Evolutionary conservation across 2,797 vertebrate species (phyloP), one percentile per base, ranked within the genome.

Genomic region (Oreochromis mossambicus): DNA sequence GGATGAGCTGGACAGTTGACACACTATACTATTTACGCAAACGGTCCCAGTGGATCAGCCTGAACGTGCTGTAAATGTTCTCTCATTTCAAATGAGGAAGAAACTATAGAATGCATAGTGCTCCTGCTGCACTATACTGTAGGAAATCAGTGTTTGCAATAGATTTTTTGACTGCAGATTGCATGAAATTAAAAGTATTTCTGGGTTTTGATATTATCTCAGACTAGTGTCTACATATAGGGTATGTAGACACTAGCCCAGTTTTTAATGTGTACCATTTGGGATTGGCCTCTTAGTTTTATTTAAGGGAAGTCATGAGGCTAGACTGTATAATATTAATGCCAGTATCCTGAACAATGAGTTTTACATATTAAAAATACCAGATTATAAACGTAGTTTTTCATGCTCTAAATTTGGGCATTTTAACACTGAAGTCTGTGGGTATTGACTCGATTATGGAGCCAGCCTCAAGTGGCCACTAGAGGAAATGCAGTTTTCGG

Each of bases 1-100:
- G 89, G 89, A 83, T 3, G 61, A 51, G 70, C 50, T 29, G 84
- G 85, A 82, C 81, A 83, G 81, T 80, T 88, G 88, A 91, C 82
- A 88, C 85, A 90, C 56, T 90, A 83, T 36, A 80, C 54, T 81
- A 87, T 87, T 84, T 81, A 84, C 19, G 1, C 13, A 78, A 56
- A 66, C 8, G 3, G 43, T 91, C 89, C 88, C 89, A 5, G 48
- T 14, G 61, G 89, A 80, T 54, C 46, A 3, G 32, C 26, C 21
- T 38, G 41, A 56, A 83, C 70, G 5, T 52, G 58, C 66, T 79
- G 24, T 10, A 50, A 66, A 19, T 82, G 83, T 83, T 77, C 29
- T 82, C 70, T 87, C 50, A 32, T 73, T 80, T 86, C 15, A 73
- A 75, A 80, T 32, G 17, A 68, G 46, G 55, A 85, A 79, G 34